Percentiles rank a stretch among this genome's conserved stretches.
Evolutionary conservation across 1,140 invertebrate species (phyloP).

Genomic region (Telenomus remus): DNA sequence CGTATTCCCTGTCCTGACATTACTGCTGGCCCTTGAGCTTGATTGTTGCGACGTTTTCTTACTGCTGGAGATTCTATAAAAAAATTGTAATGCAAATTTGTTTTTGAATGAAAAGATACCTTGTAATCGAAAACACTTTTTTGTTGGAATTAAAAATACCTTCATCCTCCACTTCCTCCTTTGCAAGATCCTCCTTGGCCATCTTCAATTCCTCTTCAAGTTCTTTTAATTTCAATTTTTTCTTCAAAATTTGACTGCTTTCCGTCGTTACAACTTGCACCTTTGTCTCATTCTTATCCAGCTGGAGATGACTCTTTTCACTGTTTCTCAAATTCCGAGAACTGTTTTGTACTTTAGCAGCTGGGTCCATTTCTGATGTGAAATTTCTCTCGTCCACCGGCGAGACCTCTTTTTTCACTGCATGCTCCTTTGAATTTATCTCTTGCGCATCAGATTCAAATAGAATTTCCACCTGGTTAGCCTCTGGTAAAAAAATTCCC

Average conservation of each 20-base stretch:
- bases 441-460: constrained; percentile 79
- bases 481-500: constrained; percentile 73
- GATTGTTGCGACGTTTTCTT: constrained; percentile 73
- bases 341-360: too few species aligned
- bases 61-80: too few species aligned
- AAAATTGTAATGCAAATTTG: too few species aligned
- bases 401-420: constrained; percentile 16
- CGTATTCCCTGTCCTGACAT: constrained; percentile 83
- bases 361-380: too few species aligned
- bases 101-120: too few species aligned
- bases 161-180: constrained; percentile 35
- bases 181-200: constrained; percentile 27
- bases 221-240: constrained; percentile 26
- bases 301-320: not conserved
- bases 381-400: not conserved
- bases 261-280: not conserved
- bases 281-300: not conserved
- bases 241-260: not conserved
- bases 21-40: constrained; percentile 71
- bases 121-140: too few species aligned
- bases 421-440: constrained; percentile 61
- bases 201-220: constrained; percentile 26
- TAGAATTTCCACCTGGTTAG: constrained; percentile 81
- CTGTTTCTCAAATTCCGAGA: too few species aligned
- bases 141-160: constrained; percentile 8